Percentiles rank a stretch among this genome's conserved stretches.
Conservation (phyloP, 2,888 invertebrate genomes). For the Andrena bucephala region DNA sequence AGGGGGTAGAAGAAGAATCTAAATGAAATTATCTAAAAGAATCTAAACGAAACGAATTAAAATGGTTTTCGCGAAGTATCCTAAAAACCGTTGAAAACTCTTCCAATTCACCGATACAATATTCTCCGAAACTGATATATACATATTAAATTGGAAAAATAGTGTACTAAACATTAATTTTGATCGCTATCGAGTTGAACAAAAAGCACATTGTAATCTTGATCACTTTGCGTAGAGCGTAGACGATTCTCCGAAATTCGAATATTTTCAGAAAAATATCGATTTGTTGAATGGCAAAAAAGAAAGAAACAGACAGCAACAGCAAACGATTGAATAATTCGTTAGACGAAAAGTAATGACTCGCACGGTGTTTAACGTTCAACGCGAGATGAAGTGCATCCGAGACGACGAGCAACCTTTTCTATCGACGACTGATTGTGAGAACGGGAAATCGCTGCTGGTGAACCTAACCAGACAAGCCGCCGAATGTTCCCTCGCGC, state of each 20-base stretch:
- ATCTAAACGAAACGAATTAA: background rate
- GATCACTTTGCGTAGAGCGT: background rate
- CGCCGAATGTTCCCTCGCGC: constrained; percentile 66
- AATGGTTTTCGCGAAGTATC: background rate
- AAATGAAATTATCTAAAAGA: no score
- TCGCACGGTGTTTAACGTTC: background rate
- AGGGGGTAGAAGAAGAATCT: background rate
- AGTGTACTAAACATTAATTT: no score
- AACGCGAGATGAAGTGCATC: constrained; percentile 30
- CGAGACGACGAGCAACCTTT: constrained; percentile 62
- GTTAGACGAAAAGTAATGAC: background rate
- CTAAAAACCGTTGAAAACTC: background rate
- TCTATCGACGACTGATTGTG: constrained; percentile 69
- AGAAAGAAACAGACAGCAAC: background rate
- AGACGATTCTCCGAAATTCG: background rate
- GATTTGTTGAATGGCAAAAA: no score
- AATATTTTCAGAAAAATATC: no score
- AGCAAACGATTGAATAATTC: background rate
- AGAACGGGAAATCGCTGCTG: constrained; percentile 71
- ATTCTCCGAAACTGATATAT: background rate
- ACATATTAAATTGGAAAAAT: background rate
- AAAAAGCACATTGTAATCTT: background rate
- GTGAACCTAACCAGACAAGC: constrained; percentile 42
- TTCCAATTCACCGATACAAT: background rate
- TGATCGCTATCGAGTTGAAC: background rate